Evolutionary conservation across 2,113 vertebrate genomes (phyloP).

Genomic region (Chloropsis cyanopogon): DNA sequence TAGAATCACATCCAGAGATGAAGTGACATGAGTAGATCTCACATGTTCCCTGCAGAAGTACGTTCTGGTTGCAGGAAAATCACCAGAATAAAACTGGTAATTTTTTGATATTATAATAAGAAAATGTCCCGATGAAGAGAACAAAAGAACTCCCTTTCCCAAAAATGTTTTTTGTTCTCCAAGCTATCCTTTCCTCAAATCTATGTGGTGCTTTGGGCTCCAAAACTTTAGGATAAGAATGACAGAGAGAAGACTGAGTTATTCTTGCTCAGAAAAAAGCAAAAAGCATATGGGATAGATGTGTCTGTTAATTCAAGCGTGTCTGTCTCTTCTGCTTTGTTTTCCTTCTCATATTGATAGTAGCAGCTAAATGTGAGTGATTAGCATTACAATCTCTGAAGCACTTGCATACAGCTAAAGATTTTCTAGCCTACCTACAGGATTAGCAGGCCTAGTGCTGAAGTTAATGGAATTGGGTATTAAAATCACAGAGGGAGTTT

Average conservation of each 20-base stretch:
- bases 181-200: not conserved
- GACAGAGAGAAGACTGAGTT: not conserved
- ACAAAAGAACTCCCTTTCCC: not conserved
- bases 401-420: not conserved
- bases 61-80: not conserved
- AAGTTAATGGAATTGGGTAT: conserved; percentile 16
- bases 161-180: not conserved
- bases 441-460: not conserved
- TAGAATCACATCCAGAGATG: not conserved
- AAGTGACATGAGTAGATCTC: not conserved
- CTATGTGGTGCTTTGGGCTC: not conserved
- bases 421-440: not conserved
- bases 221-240: not conserved
- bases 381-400: conserved; percentile 7
- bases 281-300: not conserved
- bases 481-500: conserved; percentile 9
- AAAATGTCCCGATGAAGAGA: not conserved
- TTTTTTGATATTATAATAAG: not conserved
- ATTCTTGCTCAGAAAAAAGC: not conserved
- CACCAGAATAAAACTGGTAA: not conserved
- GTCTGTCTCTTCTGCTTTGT: not conserved
- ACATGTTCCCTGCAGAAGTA: not conserved
- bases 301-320: not conserved
- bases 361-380: not conserved
- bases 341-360: not conserved